phyloP scores from a whole-genome alignment of 2,888 invertebrate genomes.

The Leptinotarsa peninsularis region DNA sequence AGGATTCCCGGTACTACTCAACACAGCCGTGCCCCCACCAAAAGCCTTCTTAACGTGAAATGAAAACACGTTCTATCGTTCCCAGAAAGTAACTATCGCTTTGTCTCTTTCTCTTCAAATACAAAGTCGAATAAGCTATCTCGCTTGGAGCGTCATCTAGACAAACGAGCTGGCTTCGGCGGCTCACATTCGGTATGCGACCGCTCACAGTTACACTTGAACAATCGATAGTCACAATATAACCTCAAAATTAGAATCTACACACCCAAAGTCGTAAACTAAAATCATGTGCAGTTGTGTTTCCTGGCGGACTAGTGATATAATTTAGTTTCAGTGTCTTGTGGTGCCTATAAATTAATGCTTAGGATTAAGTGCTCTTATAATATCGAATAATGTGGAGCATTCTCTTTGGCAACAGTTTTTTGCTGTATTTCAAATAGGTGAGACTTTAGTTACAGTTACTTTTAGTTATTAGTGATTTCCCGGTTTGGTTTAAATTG shows the following conservation, averaged over 20 bases:
- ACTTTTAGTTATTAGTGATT: neutral
- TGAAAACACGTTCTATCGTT: constrained; percentile 64
- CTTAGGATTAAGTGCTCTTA: constrained; percentile 46
- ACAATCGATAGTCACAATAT: constrained; percentile 46
- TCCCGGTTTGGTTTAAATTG: too few species aligned
- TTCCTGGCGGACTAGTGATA: constrained; percentile 47
- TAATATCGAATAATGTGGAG: constrained; percentile 37
- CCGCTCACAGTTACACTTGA: constrained; percentile 32
- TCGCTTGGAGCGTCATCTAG: constrained; percentile 35
- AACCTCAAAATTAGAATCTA: constrained; percentile 45
- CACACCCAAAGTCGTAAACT: constrained; percentile 30
- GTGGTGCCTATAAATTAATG: constrained; percentile 33
- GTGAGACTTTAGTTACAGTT: constrained; percentile 25
- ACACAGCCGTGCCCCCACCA: constrained; percentile 48
- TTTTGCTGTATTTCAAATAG: constrained; percentile 40
- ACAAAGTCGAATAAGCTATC: constrained; percentile 26
- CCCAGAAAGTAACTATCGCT: constrained; percentile 55
- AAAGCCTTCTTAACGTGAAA: constrained; percentile 60
- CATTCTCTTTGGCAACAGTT: constrained; percentile 34
- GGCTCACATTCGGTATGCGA: constrained; percentile 45
- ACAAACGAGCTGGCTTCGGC: constrained; percentile 37
- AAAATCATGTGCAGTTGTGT: constrained; percentile 40
- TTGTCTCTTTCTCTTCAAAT: constrained; percentile 29
- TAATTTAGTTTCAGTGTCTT: constrained; percentile 37
- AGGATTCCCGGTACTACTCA: constrained; percentile 64